phyloP scores from a whole-genome alignment of 2,113 vertebrate genomes.

The Sigmodon hispidus region DNA sequence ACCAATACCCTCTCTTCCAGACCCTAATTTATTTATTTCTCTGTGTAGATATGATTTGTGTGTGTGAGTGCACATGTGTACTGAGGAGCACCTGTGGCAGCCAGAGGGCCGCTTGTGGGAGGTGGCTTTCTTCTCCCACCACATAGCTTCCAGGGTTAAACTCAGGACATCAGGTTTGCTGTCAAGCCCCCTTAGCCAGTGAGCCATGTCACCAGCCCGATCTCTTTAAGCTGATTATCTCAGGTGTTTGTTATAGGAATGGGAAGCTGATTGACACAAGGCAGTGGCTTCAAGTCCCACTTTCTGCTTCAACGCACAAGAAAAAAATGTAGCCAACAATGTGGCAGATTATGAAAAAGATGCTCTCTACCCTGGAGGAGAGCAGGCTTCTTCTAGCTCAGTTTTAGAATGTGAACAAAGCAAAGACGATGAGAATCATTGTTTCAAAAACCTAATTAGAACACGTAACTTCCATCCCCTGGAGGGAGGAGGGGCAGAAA shows the following conservation, averaged over 20 bases:
- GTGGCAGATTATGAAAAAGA: not conserved
- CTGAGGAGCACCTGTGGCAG: not conserved
- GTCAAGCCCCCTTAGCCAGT: not conserved
- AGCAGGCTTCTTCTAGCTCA: conserved; percentile 12
- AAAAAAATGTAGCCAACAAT: not conserved
- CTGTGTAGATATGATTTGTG: too few species aligned
- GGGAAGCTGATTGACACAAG: not conserved
- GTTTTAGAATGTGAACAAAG: not conserved
- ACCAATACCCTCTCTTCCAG: not conserved
- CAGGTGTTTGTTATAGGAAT: not conserved
- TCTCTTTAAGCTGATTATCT: not conserved
- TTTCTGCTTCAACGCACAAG: not conserved
- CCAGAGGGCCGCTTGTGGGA: not conserved
- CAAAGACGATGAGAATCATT: not conserved
- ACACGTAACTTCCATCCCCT: not conserved
- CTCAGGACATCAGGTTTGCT: not conserved
- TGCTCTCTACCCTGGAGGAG: not conserved
- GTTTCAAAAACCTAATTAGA: not conserved
- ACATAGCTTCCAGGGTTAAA: not conserved
- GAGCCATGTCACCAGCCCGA: not conserved
- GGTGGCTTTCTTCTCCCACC: not conserved
- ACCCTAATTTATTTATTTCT: not conserved
- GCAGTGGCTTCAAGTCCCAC: not conserved
- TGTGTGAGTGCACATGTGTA: not conserved
- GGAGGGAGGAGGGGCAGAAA: not conserved